Evolutionary conservation across 1,140 invertebrate genomes (phyloP).

Genomic region (Asobara japonica): DNA sequence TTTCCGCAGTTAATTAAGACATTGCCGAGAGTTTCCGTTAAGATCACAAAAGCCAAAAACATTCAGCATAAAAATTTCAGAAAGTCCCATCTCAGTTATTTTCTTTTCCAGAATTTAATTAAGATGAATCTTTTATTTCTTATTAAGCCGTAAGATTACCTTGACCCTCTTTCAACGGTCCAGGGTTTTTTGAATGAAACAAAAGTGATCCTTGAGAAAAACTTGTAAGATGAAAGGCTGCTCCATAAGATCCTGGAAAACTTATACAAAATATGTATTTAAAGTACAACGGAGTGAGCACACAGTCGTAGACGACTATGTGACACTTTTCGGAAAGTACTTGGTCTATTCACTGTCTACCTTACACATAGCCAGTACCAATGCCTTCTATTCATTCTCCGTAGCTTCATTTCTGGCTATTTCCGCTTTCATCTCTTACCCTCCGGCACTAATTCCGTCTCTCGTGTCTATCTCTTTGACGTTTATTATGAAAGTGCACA

Average conservation of each 20-base stretch:
- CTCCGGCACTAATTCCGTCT: constrained; percentile 5
- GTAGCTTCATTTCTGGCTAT: constrained; percentile 16
- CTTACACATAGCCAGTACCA: background rate
- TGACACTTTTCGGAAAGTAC: constrained; percentile 1
- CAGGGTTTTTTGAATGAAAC: background rate
- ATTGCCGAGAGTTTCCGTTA: too few species aligned
- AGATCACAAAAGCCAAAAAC: background rate
- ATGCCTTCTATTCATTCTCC: constrained; percentile 3
- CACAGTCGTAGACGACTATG: background rate
- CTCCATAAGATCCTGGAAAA: background rate
- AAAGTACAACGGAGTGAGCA: background rate
- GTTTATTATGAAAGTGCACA: background rate
- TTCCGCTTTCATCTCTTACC: constrained; percentile 15
- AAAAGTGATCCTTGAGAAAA: constrained; percentile 1
- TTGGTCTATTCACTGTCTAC: background rate
- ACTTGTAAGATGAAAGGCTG: background rate
- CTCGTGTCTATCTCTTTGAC: constrained; percentile 8
- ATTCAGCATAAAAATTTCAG: background rate
- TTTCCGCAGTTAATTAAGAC: too few species aligned
- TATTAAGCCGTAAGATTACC: background rate
- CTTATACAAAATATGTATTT: constrained; percentile 1
- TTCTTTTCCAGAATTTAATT: background rate
- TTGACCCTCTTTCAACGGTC: constrained; percentile 1
- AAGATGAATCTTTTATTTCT: background rate
- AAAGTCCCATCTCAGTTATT: background rate